Evolutionary conservation across 1,140 invertebrate genomes (phyloP).

Genomic region (Mizuhopecten yessoensis): DNA sequence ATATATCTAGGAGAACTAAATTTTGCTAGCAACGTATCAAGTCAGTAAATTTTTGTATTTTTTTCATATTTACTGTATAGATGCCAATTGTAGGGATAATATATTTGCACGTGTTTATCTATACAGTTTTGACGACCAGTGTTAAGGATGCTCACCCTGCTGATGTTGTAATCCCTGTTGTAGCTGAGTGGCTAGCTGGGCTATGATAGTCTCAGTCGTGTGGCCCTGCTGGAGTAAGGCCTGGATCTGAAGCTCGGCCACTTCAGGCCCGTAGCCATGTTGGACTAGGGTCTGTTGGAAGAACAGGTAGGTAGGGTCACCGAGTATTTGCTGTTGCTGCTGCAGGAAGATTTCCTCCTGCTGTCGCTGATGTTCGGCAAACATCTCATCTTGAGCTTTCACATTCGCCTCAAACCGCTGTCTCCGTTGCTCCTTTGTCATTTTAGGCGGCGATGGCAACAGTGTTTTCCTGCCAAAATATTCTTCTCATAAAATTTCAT

Average conservation of each 20-base stretch:
- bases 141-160: neutral
- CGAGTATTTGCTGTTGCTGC: conserved; percentile 62
- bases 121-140: too few species aligned
- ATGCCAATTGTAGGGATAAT: too few species aligned
- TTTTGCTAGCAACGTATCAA: too few species aligned
- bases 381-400: conserved; percentile 87
- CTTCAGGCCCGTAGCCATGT: neutral
- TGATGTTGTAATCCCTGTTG: neutral
- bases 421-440: conserved; percentile 89
- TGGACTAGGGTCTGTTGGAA: conserved; percentile 44
- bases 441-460: conserved; percentile 81
- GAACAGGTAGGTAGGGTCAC: conserved; percentile 59
- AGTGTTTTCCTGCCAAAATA: conserved; percentile 69
- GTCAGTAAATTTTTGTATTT: too few species aligned
- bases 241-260: neutral
- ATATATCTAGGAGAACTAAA: too few species aligned
- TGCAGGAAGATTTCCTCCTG: conserved; percentile 66
- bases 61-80: too few species aligned
- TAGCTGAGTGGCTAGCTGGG: neutral
- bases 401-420: conserved; percentile 90
- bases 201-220: neutral
- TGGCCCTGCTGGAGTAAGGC: neutral
- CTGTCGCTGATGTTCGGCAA: conserved; percentile 73
- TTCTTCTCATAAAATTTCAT: neutral
- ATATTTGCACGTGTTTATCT: too few species aligned